Evolutionary conservation across 2,113 vertebrate species (phyloP).

Genomic region (Trogon surrucura): DNA sequence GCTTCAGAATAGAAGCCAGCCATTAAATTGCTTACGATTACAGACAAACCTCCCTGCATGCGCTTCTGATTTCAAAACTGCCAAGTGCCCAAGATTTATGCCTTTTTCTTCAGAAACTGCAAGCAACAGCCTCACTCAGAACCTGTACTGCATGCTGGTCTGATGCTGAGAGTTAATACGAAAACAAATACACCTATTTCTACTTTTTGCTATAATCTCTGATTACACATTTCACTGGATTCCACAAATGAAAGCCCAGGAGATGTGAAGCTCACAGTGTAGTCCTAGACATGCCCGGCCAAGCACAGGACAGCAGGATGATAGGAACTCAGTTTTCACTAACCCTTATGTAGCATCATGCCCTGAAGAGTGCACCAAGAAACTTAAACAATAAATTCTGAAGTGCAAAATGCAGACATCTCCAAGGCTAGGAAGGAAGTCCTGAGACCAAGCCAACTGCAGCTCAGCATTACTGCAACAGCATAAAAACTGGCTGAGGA

Average conservation of each 20-base stretch:
- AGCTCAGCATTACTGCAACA: background rate
- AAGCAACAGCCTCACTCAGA: background rate
- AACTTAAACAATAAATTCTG: background rate
- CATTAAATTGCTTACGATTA: background rate
- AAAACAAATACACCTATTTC: background rate
- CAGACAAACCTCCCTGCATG: background rate
- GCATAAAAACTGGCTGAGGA: background rate
- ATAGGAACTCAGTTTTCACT: background rate
- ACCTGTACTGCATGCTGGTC: background rate
- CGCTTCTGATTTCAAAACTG: background rate
- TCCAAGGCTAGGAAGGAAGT: background rate
- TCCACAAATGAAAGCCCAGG: background rate
- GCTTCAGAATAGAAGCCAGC: background rate
- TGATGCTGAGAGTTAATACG: background rate
- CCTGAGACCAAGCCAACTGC: background rate
- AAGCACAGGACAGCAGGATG: background rate
- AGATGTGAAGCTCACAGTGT: background rate
- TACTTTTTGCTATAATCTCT: background rate
- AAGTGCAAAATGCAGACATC: background rate
- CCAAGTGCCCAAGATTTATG: background rate
- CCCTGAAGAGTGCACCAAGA: background rate
- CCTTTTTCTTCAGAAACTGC: background rate
- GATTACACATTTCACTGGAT: background rate
- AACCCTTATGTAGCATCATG: background rate
- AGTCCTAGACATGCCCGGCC: background rate